phyloP scores from a whole-genome alignment of 2,888 invertebrate genomes.

The Lapara coniferarum region DNA sequence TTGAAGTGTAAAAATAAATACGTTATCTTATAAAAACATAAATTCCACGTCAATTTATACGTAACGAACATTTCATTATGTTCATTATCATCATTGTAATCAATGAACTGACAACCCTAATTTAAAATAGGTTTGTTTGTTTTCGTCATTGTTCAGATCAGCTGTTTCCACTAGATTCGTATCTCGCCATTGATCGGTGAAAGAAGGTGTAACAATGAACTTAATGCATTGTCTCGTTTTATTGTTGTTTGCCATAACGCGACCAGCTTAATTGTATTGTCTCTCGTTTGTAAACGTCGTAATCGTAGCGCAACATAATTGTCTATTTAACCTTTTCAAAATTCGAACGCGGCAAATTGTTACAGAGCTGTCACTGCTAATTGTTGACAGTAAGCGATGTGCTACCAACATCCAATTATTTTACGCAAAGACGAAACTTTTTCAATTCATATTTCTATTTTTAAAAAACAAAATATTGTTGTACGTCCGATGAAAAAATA shows the following conservation, averaged over 20 bases:
- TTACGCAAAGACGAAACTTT: not conserved
- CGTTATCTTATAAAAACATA: too few relatives aligned
- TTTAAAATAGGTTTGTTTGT: slow-evolving; percentile 75
- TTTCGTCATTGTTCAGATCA: slow-evolving; percentile 78
- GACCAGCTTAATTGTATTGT: slow-evolving; percentile 26
- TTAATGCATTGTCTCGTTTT: slow-evolving; percentile 63
- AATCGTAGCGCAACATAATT: slow-evolving; percentile 43
- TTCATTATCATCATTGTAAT: not conserved
- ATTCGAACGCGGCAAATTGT: slow-evolving; percentile 19
- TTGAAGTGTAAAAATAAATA: too few relatives aligned
- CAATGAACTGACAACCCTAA: slow-evolving; percentile 23
- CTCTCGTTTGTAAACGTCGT: slow-evolving; percentile 45
- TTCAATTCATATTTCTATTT: not conserved
- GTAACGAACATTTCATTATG: too few relatives aligned
- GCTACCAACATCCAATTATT: not conserved
- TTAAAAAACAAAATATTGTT: not conserved
- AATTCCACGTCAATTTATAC: too few relatives aligned
- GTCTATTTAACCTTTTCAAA: slow-evolving; percentile 30
- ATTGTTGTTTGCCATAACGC: slow-evolving; percentile 52
- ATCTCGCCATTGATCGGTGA: slow-evolving; percentile 73
- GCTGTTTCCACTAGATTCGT: slow-evolving; percentile 73
- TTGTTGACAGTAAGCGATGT: slow-evolving; percentile 19
- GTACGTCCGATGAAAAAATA: too few relatives aligned
- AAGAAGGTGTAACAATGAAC: slow-evolving; percentile 70
- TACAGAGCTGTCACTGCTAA: slow-evolving; percentile 8